Base-by-base conservation (phyloP, 2,888 invertebrate genomes). In the Hanleya hanleyi region DNA sequence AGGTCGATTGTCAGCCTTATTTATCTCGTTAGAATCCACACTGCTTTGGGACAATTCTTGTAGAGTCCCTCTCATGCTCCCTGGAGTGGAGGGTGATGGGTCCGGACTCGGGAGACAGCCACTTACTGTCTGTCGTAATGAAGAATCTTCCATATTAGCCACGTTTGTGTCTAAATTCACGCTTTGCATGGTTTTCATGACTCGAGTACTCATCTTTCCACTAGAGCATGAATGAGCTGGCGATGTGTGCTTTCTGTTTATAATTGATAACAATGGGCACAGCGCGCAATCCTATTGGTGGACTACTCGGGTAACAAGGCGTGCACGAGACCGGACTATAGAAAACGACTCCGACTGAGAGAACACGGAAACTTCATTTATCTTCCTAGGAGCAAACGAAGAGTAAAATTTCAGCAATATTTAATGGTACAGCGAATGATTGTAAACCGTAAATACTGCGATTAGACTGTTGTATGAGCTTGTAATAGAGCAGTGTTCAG, bases 131-230 rank as follows among this genome's bases (percentile, higher is more conserved):
- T 57, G 57, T 26, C 57, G 57, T 29, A 57, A 29, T 29, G 15
- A 15, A 12, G 22, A 29, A 15, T 57, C 57, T 32, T 57, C 57
- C 29, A 57, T 4, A 26, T 22, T 57, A 29, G 22, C 29, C 57
- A 57, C 15, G 22, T 22, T 26, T 57, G 57, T 22, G 26, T 57
- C 57, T 32, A 57, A 29, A 57, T 29, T 57, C 29, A 57, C 57
- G 29, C 57, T 57, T 32, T 57, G 57, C 57, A 57, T 57, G 57
- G 26, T 29, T 57, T 29, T 57, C 57, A 57, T 57, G 26, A 57
- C 57, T n/a, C n/a, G n/a, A n/a, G n/a, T n/a, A n/a, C n/a, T n/a
- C n/a, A n/a, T n/a, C n/a, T n/a, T n/a, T n/a, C n/a, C n/a, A n/a
- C n/a, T n/a, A n/a, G 22, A 22, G 57, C 15, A 7, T 57, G 32